phyloP scores from a whole-genome alignment of 1,140 invertebrate genomes.

The Heliconius melpomene region DNA sequence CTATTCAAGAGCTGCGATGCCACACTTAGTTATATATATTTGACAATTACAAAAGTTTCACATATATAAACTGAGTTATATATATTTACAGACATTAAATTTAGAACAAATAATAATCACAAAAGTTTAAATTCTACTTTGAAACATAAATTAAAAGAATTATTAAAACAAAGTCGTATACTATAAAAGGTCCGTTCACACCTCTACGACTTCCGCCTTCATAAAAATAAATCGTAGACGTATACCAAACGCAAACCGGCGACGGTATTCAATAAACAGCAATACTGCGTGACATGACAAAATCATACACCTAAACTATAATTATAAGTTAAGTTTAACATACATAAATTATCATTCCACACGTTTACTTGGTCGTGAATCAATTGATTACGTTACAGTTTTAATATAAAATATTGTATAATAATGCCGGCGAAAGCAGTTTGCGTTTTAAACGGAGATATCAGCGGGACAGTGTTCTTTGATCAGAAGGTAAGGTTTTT shows the following conservation, averaged over 20 bases:
- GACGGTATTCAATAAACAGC: background rate
- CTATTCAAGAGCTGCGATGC: too few species aligned
- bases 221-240: background rate
- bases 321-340: background rate
- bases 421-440: constrained; percentile 87
- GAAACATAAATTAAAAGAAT: background rate
- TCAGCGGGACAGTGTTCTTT: constrained; percentile 90
- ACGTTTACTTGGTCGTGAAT: background rate
- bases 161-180: background rate
- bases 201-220: background rate
- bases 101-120: background rate
- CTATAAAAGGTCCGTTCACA: constrained; percentile 1
- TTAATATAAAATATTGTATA: constrained; percentile 31
- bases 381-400: background rate
- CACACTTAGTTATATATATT: too few species aligned
- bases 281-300: constrained; percentile 5
- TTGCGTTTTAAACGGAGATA: constrained; percentile 92
- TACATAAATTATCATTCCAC: background rate
- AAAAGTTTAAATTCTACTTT: background rate
- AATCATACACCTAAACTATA: background rate
- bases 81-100: too few species aligned
- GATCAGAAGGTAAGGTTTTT: constrained; percentile 85
- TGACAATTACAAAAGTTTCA: too few species aligned
- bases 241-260: background rate
- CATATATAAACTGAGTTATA: too few species aligned